Percentiles rank a stretch among this genome's conserved stretches.
These are phyloP conservation scores for Drosophila azteca DNA, from an alignment of 1,140 invertebrate genomes.

Conservation along the genomic window DNA sequence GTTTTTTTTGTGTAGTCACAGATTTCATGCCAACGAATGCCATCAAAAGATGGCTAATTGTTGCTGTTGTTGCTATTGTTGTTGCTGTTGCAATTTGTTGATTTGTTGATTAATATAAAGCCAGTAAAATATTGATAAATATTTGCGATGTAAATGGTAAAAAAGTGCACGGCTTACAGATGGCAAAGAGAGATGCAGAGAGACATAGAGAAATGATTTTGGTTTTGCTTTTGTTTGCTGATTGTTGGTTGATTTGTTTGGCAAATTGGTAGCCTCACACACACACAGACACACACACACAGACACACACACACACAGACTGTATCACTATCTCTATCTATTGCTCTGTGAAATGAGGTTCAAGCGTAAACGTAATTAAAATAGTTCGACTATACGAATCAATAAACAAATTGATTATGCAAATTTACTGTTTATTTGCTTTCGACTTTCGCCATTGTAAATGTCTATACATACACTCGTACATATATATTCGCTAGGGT, in stretches of 20 bases:
- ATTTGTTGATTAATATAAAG: slow-evolving; percentile 56
- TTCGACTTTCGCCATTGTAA: slow-evolving; percentile 47
- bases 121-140: slow-evolving; percentile 44
- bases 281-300: no score
- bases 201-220: slow-evolving; percentile 40
- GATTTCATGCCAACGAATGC: slow-evolving; percentile 18
- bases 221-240: slow-evolving; percentile 14
- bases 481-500: background rate
- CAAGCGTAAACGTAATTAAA: slow-evolving; percentile 70
- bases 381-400: slow-evolving; percentile 75
- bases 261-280: slow-evolving; percentile 5
- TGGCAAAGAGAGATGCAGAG: slow-evolving; percentile 4
- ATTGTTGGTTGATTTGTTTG: slow-evolving; percentile 24
- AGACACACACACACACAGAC: no score
- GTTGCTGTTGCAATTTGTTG: slow-evolving; percentile 2
- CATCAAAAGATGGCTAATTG: slow-evolving; percentile 39
- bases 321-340: background rate
- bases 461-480: slow-evolving; percentile 20
- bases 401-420: slow-evolving; percentile 81
- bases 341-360: slow-evolving; percentile 12
- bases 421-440: slow-evolving; percentile 78
- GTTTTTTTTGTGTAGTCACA: slow-evolving; percentile 27
- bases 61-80: slow-evolving; percentile 28
- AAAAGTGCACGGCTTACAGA: slow-evolving; percentile 17
- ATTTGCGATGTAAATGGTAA: slow-evolving; percentile 39